These are phyloP conservation scores for Macrosiphum euphorbiae DNA, from an alignment of 2,888 invertebrate species.

Conservation along the genomic window DNA sequence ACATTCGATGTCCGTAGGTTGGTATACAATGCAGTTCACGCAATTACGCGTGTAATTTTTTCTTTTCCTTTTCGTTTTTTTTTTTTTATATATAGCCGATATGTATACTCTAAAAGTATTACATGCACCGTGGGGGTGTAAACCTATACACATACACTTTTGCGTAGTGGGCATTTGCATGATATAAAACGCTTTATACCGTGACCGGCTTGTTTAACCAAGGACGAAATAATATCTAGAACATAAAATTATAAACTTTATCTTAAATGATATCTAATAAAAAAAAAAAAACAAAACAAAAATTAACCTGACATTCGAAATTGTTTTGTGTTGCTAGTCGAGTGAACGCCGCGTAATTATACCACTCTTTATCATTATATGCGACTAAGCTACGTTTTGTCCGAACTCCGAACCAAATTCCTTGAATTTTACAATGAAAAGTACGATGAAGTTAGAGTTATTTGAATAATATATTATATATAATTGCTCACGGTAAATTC, in stretches of 20 bases:
- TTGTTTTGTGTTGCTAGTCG: background rate
- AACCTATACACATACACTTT: background rate
- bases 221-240: constrained; percentile 24
- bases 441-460: background rate
- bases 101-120: background rate
- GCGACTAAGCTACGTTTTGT: background rate
- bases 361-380: background rate
- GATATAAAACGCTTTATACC: constrained; percentile 39
- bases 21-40: constrained; percentile 16
- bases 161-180: constrained; percentile 1
- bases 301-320: background rate
- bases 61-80: background rate
- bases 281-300: background rate
- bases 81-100: background rate
- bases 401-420: background rate
- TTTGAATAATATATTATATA: background rate
- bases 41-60: constrained; percentile 27
- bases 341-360: background rate
- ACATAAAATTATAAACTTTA: constrained; percentile 25
- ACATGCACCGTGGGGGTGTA: background rate
- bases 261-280: constrained; percentile 28
- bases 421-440: background rate
- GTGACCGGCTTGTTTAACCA: constrained; percentile 22
- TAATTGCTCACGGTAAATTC: background rate
- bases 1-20: background rate